Conservation (phyloP, 2,888 invertebrate species). For the Sericinus montela region DNA sequence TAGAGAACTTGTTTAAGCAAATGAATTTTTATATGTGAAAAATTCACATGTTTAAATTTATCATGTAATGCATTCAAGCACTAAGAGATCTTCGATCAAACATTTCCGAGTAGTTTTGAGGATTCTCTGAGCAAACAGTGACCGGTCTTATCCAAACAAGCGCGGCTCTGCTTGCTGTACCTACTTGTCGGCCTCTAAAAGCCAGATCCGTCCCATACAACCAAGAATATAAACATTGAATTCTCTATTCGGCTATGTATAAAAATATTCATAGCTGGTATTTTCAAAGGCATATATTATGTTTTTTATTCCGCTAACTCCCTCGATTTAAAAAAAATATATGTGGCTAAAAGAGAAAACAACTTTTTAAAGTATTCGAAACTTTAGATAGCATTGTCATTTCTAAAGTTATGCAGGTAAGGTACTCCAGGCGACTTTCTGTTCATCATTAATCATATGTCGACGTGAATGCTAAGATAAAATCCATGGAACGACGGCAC, state of each 20-base stretch:
- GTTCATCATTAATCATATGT: slow-evolving; percentile 70
- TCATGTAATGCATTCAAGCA: slow-evolving; percentile 35
- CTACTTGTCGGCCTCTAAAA: slow-evolving; percentile 49
- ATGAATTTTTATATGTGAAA: no score
- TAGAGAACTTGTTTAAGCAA: no score
- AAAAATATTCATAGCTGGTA: slow-evolving; percentile 48
- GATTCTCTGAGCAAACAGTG: slow-evolving; percentile 67
- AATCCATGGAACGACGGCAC: slow-evolving; percentile 34
- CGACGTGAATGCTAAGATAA: slow-evolving; percentile 50
- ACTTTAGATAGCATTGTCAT: slow-evolving; percentile 54
- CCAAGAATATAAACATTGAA: slow-evolving; percentile 59
- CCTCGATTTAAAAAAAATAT: slow-evolving; percentile 20
- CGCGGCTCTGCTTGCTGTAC: slow-evolving; percentile 32
- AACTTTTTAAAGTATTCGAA: slow-evolving; percentile 48
- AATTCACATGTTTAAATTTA: slow-evolving; percentile 22
- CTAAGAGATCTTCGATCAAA: slow-evolving; percentile 55
- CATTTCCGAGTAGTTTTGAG: slow-evolving; percentile 68
- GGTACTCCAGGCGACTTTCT: slow-evolving; percentile 54
- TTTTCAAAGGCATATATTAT: no score
- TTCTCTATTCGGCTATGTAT: slow-evolving; percentile 59
- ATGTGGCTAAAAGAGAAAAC: slow-evolving; percentile 16
- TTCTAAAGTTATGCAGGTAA: slow-evolving; percentile 51
- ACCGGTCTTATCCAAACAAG: slow-evolving; percentile 72
- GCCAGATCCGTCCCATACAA: slow-evolving; percentile 46
- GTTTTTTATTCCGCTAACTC: slow-evolving; percentile 6